Conservation (phyloP, 2,113 vertebrate genomes). For the Pitta sordida region DNA sequence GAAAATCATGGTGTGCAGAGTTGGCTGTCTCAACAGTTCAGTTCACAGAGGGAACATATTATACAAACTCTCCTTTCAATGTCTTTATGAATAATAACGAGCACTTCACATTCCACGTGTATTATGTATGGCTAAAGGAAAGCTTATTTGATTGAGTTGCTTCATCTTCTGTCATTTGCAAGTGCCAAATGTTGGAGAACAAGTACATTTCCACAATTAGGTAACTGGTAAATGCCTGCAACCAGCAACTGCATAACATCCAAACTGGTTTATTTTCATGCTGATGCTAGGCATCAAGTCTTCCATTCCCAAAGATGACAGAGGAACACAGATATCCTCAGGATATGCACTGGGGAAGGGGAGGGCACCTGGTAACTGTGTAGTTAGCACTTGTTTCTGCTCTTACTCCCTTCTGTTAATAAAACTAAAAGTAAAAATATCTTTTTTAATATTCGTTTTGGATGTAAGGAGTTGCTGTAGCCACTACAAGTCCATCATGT, state of each 20-base stretch:
- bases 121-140: not conserved
- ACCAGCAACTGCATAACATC: not conserved
- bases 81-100: not conserved
- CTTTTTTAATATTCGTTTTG: not conserved
- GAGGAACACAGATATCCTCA: not conserved
- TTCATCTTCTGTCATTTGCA: not conserved
- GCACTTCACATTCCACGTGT: not conserved
- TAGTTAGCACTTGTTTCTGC: not conserved
- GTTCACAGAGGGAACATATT: not conserved
- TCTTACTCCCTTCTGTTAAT: not conserved
- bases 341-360: fast-evolving
- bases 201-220: not conserved
- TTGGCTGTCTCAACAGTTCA: not conserved
- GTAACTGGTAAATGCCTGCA: not conserved
- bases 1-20: not conserved
- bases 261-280: not conserved
- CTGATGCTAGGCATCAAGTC: not conserved
- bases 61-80: not conserved
- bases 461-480: not conserved
- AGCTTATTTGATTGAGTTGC: not conserved
- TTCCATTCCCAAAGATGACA: not conserved
- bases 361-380: not conserved
- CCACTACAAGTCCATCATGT: not conserved
- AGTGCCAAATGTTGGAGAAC: not conserved
- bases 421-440: not conserved